A percentile compares a stretch with the other conserved stretches of the same genome.
phyloP scores from a whole-genome alignment of 2,888 invertebrate genomes.

The Microdon myrmicae region DNA sequence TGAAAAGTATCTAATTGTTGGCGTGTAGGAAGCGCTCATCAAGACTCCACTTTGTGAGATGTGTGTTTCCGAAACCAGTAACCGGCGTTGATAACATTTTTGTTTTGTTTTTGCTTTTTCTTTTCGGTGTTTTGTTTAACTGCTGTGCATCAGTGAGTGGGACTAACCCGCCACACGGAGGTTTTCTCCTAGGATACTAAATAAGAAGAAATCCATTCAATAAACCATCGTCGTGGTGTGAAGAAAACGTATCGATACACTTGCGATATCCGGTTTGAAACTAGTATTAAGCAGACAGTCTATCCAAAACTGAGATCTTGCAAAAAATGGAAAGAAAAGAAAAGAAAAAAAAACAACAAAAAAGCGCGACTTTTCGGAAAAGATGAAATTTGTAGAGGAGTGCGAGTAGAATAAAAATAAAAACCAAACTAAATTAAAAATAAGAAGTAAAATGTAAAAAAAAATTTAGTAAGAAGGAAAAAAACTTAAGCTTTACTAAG shows the following conservation, averaged over 20 bases:
- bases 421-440: too few relatives aligned
- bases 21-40: slow-evolving; percentile 16
- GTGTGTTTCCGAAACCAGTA: slow-evolving; percentile 8
- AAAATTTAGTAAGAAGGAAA: slow-evolving; percentile 10
- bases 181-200: slow-evolving; percentile 12
- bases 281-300: slow-evolving; percentile 23
- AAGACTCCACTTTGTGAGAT: neutral
- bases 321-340: slow-evolving; percentile 7
- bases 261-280: slow-evolving; percentile 33
- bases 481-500: slow-evolving; percentile 9
- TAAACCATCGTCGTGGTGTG: slow-evolving; percentile 4
- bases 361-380: too few relatives aligned
- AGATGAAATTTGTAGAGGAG: too few relatives aligned
- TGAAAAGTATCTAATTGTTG: slow-evolving; percentile 4
- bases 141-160: too few relatives aligned
- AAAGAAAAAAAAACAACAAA: slow-evolving; percentile 4
- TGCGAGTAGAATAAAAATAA: too few relatives aligned
- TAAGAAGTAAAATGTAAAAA: too few relatives aligned
- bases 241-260: slow-evolving; percentile 12
- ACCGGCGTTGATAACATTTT: slow-evolving; percentile 1
- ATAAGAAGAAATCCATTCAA: too few relatives aligned
- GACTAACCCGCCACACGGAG: slow-evolving; percentile 1
- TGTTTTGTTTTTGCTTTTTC: too few relatives aligned
- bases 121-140: too few relatives aligned
- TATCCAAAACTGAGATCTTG: slow-evolving; percentile 20